Base-by-base conservation (phyloP, 2,113 vertebrate species). In the Tychaedon coryphoeus region DNA sequence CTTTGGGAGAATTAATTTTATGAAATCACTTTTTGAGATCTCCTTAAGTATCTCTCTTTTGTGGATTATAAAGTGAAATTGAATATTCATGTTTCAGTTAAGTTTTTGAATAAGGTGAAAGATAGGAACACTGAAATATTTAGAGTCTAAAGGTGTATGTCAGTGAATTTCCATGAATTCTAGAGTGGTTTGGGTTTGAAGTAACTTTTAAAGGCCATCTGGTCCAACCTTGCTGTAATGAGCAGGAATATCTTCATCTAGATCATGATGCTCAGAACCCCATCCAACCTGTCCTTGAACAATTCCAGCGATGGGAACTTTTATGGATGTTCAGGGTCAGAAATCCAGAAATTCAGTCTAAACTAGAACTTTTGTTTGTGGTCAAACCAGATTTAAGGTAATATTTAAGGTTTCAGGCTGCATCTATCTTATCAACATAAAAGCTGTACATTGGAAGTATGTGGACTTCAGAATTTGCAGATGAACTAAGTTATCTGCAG, bases 271-370 rank as follows among this genome's bases (percentile, higher is more conserved):
- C 10, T 54, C 33, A 54, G 38, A 77, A 12, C 6, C 24, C 5
- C 0, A 0, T 36, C 9, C 19, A 73, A 4, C 9, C 17, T 29
- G 22, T 16, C 18, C 43, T 48, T 48, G 48, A 62, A 81, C 8
- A 17, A 1, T 26, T 54, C 8, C 38, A 82, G 38, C 8, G 4
- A 45, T 29, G 5, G 11, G 11, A 29, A 89, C 17, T 9, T 82
- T 47, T 56, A 48, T 19, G 42, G 31, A 24, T 65, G 7, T 29
- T 80, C 65, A 79, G 40, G 45, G 26, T 57, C 36, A 90, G 61
- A 24, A 57, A 83, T 57, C 11, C 29, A 62, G 36, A 78, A 66
- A 53, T 53, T 61, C 8, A 31, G 3, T 60, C 10, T 69, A 45
- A 64, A 73, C 19, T 56, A 38, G 25, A 38, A n/a, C 2, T 67